Evolutionary conservation across 2,888 invertebrate genomes (phyloP).

Genomic region (Frankliniella fusca): DNA sequence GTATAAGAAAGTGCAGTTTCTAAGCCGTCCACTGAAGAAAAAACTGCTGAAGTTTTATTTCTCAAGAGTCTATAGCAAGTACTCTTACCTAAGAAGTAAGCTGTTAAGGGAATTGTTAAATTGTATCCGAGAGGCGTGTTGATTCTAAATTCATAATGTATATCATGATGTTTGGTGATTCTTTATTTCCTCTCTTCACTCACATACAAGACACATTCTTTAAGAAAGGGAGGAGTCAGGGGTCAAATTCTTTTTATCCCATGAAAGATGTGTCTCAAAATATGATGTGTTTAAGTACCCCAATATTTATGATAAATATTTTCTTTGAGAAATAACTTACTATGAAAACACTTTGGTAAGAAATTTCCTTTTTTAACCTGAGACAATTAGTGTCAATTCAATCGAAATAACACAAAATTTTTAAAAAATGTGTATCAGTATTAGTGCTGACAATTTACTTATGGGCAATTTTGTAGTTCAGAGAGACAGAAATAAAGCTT

Average conservation of each 20-base stretch:
- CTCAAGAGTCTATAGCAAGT: background rate
- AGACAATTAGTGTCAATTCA: background rate
- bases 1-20: background rate
- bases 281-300: no score
- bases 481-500: background rate
- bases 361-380: no score
- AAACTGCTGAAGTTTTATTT: background rate
- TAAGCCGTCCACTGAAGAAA: background rate
- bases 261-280: no score
- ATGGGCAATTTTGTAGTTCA: background rate
- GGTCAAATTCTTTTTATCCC: no score
- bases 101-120: no score
- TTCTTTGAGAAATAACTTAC: background rate
- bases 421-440: background rate
- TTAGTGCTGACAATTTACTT: background rate
- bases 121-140: no score
- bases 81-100: no score
- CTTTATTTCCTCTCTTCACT: no score
- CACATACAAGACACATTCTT: no score
- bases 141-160: no score
- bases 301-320: background rate
- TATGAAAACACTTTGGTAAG: background rate
- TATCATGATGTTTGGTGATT: no score
- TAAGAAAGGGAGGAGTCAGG: no score
- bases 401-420: background rate